Percentiles rank a stretch among this genome's conserved stretches.
These are phyloP conservation scores for Pogonomyrmex barbatus DNA, from an alignment of 1,140 invertebrate species.

Conservation along the genomic window DNA sequence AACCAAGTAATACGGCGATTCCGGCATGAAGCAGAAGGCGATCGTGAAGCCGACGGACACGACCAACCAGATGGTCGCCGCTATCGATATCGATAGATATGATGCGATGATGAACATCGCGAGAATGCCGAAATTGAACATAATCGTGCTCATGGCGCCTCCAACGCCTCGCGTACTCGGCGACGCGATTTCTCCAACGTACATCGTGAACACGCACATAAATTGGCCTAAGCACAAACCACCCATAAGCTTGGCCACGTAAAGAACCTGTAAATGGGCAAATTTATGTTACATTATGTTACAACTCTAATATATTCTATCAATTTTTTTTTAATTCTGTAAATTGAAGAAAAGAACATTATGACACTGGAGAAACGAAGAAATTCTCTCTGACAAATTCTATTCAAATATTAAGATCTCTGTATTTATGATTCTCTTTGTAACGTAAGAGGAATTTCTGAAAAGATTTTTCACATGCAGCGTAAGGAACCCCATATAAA, in stretches of 20 bases:
- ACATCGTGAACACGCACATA: constrained; percentile 88
- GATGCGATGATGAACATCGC: constrained; percentile 83
- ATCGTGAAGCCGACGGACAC: constrained; percentile 81
- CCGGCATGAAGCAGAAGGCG: constrained; percentile 84
- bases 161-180: constrained; percentile 88
- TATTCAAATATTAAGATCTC: neutral
- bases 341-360: neutral
- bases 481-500: neutral
- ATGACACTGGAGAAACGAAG: neutral
- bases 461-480: neutral
- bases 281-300: neutral
- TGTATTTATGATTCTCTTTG: neutral
- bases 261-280: constrained; percentile 59
- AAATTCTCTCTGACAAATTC: neutral
- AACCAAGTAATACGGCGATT: constrained; percentile 83
- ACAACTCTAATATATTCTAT: no score
- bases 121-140: constrained; percentile 85
- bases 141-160: constrained; percentile 87
- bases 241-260: constrained; percentile 85
- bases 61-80: constrained; percentile 74
- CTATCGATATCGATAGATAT: constrained; percentile 61
- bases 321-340: no score
- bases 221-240: constrained; percentile 89
- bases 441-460: neutral
- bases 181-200: constrained; percentile 89